Base-by-base conservation (phyloP, 2,888 invertebrate genomes). In the Kryphioiulus occultus region DNA sequence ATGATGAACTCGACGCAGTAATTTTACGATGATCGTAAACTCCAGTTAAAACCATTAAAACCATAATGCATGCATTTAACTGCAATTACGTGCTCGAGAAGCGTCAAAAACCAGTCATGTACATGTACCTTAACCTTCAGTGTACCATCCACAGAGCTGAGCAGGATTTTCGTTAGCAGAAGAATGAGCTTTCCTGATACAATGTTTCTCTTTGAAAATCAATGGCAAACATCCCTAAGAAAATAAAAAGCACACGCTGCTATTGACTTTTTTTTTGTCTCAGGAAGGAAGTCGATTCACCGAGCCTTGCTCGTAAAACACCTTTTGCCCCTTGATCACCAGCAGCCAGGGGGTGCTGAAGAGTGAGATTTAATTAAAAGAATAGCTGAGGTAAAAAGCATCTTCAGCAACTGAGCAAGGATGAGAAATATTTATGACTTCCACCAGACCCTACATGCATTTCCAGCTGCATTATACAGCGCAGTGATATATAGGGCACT, bases 341-440 rank as follows among this genome's bases (percentile, higher is more conserved):
- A 59, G n/a, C 53, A 1, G 19, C 17, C 53, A 59, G 53, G 47
- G 47, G 47, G 47, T 47, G 47, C 47, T 47, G 7, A 12, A 47
- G 47, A 47, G 47, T 12, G 53, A n/a, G 53, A n/a, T 59, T 59
- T 59, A 59, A 59, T 59, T 59, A 59, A 59, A 59, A 59, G 53
- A 59, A 59, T 59, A 59, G 53, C n/a, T n/a, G n/a, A 12, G 53
- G 53, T 59, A 59, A 35, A 47, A n/a, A 59, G 53, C 53, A 59
- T 59, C 53, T n/a, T 59, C 53, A 59, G 7, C 44, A 12, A 44
- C 7, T 44, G 10, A 44, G 7, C 4, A 3, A 1, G 53, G 53
- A 59, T 59, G 53, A n/a, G 53, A 59, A 59, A 59, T 59, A 59
- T 59, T 59, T 59, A 59, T 59, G 53, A 59, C 53, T 59, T 59